These are phyloP conservation scores for Hypercompe scribonia DNA, from an alignment of 2,888 invertebrate genomes.

Conservation along the genomic window DNA sequence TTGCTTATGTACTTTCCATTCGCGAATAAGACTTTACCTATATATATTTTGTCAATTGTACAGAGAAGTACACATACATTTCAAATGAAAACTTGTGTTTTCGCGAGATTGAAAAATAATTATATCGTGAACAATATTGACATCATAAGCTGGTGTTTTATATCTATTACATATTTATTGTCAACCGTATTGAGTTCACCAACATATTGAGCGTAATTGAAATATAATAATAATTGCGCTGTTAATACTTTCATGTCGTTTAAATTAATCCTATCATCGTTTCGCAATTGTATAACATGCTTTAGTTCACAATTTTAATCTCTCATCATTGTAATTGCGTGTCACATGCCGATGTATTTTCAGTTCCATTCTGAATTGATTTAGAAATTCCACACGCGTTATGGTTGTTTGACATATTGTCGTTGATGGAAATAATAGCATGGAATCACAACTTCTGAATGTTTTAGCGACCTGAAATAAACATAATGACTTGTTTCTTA, in stretches of 20 bases:
- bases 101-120: neutral
- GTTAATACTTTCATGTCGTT: neutral
- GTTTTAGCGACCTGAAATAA: neutral
- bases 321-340: neutral
- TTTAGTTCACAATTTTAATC: neutral
- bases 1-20: neutral
- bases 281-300: neutral
- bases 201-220: neutral
- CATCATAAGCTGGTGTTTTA: neutral
- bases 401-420: too few species aligned
- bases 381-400: too few species aligned
- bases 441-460: too few species aligned
- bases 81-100: neutral
- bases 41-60: neutral
- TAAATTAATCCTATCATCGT: neutral
- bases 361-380: neutral
- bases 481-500: neutral
- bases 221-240: neutral
- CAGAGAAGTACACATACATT: neutral
- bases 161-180: neutral
- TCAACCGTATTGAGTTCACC: neutral
- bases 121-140: neutral
- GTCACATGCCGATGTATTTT: neutral
- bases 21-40: neutral
- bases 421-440: too few species aligned